Base-by-base conservation (phyloP, 2,113 vertebrate genomes). In the Xyliphius kryptos region DNA sequence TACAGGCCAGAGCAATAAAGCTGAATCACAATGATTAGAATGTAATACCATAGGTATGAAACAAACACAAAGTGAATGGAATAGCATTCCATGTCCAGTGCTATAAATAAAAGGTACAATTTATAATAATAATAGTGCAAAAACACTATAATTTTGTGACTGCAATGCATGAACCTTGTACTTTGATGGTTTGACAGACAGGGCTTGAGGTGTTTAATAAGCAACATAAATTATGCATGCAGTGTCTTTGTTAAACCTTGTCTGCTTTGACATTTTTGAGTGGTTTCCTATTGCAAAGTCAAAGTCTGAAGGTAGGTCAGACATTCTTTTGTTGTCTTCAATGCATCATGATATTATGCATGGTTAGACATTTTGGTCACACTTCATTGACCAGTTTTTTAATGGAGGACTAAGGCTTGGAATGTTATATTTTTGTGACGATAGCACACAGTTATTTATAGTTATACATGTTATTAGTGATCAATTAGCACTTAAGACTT, bases 261-360 rank as follows among this genome's bases (percentile, higher is more conserved):
- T 54, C 40, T 46, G 62, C 41, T 15, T 56, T 65, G 52, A 65
- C 62, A 43, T 17, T 65, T 56, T 40, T 57, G 57, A 57, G 54
- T 41, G 57, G 20, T 50, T 41, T 48, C 47, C 21, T 57, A 71
- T 66, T 70, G 50, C 44, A 75, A 47, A 46, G 44, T 41, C 20
- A 60, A 11, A 32, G 26, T 57, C 53, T 62, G 61, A 37, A 59
- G 14, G 13, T 26, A 22, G 13, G 16, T 15, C 41, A 55, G 26
- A 20, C 15, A 21, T 19, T 22, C 48, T 11, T 49, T 60, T 36
- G 36, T 60, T 60, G 57, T 37, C 36, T 49, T 36, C 22, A 60
- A 22, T 37, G 43, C 41, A 21, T 32, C 10, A 47, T 47, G 26
- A 32, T 32, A 6, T 32, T 6, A 5, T 32, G 26, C 2, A 32